These are phyloP conservation scores for Crocodylus rhombifer DNA, from an alignment of 2,797 vertebrate genomes.

Conservation along the genomic window DNA sequence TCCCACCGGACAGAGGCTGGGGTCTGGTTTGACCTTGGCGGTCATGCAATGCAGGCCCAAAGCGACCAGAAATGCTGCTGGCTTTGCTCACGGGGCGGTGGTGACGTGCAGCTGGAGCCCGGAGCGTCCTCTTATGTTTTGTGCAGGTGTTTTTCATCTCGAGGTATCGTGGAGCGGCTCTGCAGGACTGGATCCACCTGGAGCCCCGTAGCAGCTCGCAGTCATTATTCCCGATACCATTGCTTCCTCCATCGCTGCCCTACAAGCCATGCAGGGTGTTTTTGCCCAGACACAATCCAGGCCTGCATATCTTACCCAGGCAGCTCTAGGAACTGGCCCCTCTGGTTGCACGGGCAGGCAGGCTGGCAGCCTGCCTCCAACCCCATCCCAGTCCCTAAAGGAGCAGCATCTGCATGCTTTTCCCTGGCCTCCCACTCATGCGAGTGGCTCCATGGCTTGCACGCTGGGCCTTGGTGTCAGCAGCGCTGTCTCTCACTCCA, in stretches of 20 bases:
- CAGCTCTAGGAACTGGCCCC: not conserved
- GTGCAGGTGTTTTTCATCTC: too few species aligned
- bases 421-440: fast-evolving
- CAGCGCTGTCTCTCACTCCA: not conserved
- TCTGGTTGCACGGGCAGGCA: too few species aligned
- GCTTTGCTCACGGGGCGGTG: not conserved
- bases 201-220: not conserved
- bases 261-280: not conserved
- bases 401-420: fast-evolving
- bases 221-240: not conserved
- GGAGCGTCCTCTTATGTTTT: not conserved
- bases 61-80: not conserved
- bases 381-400: fast-evolving
- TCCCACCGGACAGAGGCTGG: not conserved
- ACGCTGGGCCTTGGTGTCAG: fast-evolving
- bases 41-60: not conserved
- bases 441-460: fast-evolving
- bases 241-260: not conserved
- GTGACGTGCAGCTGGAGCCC: not conserved
- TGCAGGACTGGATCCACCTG: not conserved
- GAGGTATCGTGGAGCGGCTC: too few species aligned
- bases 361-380: not conserved
- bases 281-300: not conserved
- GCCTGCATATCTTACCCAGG: too few species aligned
- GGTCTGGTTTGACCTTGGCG: not conserved